Conservation (phyloP, 2,113 vertebrate genomes). For the Copsychus sechellarum region DNA sequence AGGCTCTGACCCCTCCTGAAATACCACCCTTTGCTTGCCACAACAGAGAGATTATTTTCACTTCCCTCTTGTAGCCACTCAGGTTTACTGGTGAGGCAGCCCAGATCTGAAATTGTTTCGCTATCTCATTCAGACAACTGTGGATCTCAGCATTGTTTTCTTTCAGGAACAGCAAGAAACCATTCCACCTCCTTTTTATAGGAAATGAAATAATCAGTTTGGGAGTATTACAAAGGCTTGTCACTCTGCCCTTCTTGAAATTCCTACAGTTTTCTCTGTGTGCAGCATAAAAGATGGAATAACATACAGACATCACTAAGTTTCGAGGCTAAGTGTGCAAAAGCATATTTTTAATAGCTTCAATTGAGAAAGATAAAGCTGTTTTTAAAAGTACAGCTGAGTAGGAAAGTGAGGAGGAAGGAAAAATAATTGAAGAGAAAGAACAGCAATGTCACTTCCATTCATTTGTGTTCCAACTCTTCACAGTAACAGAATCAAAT, state of each 20-base stretch:
- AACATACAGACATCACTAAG: background rate
- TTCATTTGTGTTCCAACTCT: background rate
- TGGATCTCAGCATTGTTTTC: background rate
- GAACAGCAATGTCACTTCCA: background rate
- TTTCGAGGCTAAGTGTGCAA: background rate
- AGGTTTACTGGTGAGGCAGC: background rate
- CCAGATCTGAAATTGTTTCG: background rate
- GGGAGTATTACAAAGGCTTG: background rate
- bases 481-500: background rate
- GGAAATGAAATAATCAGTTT: background rate
- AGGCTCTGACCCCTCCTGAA: background rate
- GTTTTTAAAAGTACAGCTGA: background rate
- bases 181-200: background rate
- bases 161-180: background rate
- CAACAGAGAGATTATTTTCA: background rate
- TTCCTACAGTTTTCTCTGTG: background rate
- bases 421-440: background rate
- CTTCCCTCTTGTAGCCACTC: background rate
- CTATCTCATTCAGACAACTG: background rate
- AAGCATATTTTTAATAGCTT: background rate
- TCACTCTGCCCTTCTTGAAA: background rate
- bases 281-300: background rate
- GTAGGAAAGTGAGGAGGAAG: background rate
- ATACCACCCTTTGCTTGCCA: background rate
- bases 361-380: background rate